Conservation (phyloP, 2,113 vertebrate genomes). For the Lampris megalopsis region DNA sequence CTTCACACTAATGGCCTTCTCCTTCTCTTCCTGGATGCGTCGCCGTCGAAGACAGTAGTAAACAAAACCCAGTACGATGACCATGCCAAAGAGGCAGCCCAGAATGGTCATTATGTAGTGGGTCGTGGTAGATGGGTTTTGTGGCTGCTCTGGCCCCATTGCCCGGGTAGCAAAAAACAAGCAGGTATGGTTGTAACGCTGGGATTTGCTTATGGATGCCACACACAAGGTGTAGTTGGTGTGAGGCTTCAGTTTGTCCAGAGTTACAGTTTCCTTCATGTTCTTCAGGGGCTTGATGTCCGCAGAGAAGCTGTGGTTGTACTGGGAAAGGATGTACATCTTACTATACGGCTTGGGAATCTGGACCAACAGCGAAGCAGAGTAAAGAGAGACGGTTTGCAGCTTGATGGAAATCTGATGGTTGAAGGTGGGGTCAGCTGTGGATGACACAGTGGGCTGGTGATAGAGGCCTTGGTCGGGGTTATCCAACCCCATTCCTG, state of each 20-base stretch:
- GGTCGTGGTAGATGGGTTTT: slow-evolving; percentile 92
- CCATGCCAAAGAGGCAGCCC: slow-evolving; percentile 98
- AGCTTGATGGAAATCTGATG: slow-evolving; percentile 89
- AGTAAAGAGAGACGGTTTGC: slow-evolving; percentile 87
- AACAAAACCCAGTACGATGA: slow-evolving; percentile 94
- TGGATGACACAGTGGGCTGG: slow-evolving; percentile 88
- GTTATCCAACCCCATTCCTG: slow-evolving; percentile 68
- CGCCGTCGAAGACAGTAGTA: slow-evolving; percentile 95
- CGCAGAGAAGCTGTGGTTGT: slow-evolving; percentile 89
- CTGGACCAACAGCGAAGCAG: slow-evolving; percentile 90
- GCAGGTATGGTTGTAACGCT: slow-evolving; percentile 97
- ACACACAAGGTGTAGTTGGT: slow-evolving; percentile 97
- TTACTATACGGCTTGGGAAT: slow-evolving; percentile 95
- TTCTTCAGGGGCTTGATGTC: slow-evolving; percentile 92
- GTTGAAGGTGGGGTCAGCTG: slow-evolving; percentile 85
- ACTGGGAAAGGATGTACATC: slow-evolving; percentile 96
- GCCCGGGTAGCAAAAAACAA: slow-evolving; percentile 91
- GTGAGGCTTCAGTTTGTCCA: slow-evolving; percentile 90
- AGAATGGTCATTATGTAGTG: slow-evolving; percentile 99
- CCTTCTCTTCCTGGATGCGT: slow-evolving; percentile 94
- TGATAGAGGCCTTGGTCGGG: slow-evolving; percentile 84
- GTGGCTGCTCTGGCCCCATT: slow-evolving; percentile 79
- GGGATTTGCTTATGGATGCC: slow-evolving; percentile 91
- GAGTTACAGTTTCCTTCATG: slow-evolving; percentile 87
- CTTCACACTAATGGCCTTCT: slow-evolving; percentile 96